Evolutionary conservation across 2,888 invertebrate genomes (phyloP).

Genomic region (Drosophila percnosoma): DNA sequence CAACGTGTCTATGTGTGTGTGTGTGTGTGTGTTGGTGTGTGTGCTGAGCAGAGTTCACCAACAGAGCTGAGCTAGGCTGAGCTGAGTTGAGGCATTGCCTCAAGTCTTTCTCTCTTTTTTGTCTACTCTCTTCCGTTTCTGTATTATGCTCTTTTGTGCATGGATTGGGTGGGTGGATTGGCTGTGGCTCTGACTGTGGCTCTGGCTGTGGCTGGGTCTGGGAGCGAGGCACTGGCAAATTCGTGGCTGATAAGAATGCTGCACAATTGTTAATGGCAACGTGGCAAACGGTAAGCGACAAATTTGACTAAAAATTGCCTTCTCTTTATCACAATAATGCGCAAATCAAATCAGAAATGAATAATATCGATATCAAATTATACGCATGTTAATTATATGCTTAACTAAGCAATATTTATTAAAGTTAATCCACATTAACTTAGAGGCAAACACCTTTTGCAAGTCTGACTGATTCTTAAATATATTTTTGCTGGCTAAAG

Average conservation of each 20-base stretch:
- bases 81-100: slow-evolving; percentile 19
- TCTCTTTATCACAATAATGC: slow-evolving; percentile 80
- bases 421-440: background rate
- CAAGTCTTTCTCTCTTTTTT: slow-evolving; percentile 19
- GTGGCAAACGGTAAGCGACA: slow-evolving; percentile 34
- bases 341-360: slow-evolving; percentile 57
- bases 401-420: background rate
- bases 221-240: background rate
- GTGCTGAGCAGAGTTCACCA: slow-evolving; percentile 24
- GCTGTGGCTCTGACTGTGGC: background rate
- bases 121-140: slow-evolving; percentile 32
- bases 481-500: background rate
- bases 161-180: slow-evolving; percentile 24
- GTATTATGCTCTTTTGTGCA: slow-evolving; percentile 46
- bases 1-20: background rate
- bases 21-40: background rate
- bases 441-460: background rate
- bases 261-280: slow-evolving; percentile 68
- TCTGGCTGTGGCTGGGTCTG: background rate
- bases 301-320: slow-evolving; percentile 56
- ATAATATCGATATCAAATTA: background rate
- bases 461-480: background rate
- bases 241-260: slow-evolving; percentile 70
- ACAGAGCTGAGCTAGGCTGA: slow-evolving; percentile 20
- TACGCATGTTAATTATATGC: background rate